Conservation (phyloP, 1,140 invertebrate species). For the Planococcus citri region DNA sequence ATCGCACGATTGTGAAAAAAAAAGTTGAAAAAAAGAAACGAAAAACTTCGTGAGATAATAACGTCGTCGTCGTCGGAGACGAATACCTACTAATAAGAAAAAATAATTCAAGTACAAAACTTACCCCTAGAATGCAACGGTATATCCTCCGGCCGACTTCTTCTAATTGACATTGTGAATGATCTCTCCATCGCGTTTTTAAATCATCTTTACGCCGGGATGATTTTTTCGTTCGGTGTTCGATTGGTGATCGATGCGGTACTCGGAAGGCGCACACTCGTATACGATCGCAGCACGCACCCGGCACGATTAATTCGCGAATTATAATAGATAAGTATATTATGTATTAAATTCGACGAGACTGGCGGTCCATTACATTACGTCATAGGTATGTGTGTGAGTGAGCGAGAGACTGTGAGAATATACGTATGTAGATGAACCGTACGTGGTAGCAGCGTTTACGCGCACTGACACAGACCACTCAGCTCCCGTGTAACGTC, state of each 20-base stretch:
- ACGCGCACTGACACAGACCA: slow-evolving; percentile 3
- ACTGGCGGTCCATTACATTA: neutral
- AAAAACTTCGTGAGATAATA: no score
- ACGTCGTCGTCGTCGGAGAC: no score
- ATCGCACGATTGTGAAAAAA: no score
- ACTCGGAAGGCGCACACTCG: no score
- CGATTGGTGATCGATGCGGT: no score
- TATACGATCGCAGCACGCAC: neutral
- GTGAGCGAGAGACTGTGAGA: no score
- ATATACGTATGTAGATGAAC: no score
- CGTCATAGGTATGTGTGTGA: neutral
- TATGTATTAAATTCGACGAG: neutral
- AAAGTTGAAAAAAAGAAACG: no score
- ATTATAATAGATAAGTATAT: no score
- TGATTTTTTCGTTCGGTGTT: no score
- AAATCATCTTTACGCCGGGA: neutral
- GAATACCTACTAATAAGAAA: no score
- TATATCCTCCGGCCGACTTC: slow-evolving; percentile 11
- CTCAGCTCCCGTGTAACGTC: slow-evolving; percentile 4
- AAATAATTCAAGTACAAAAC: neutral
- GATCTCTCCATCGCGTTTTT: neutral
- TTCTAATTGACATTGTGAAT: slow-evolving; percentile 10
- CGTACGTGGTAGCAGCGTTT: neutral
- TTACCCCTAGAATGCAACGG: neutral
- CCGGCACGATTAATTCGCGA: neutral